A percentile compares a stretch with the other conserved stretches of the same genome.
phyloP scores from a whole-genome alignment of 1,140 invertebrate genomes.

The Teleogryllus occipitalis region DNA sequence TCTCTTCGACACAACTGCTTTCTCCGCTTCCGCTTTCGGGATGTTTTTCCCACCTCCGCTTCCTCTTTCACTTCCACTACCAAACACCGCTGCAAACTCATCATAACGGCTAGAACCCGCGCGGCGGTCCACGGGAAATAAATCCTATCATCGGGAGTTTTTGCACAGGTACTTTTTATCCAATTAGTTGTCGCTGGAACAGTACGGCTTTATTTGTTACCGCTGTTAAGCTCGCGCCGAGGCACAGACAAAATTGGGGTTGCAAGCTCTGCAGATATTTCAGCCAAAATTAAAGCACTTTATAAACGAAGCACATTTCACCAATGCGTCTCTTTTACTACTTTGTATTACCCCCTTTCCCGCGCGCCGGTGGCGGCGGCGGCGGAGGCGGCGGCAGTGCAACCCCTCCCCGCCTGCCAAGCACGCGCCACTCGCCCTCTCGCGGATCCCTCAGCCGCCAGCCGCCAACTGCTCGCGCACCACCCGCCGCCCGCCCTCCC shows the following conservation, averaged over 20 bases:
- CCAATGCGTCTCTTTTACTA: conserved; percentile 14
- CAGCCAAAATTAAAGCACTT: conserved; percentile 11
- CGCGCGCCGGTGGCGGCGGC: neutral
- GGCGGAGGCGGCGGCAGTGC: no score
- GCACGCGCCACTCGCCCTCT: neutral
- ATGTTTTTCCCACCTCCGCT: neutral
- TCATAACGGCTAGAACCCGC: no score
- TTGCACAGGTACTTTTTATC: neutral
- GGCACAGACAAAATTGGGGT: neutral
- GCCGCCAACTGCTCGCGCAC: neutral
- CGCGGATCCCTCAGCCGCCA: neutral
- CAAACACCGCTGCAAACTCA: no score
- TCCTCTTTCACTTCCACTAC: neutral
- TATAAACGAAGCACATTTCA: conserved; percentile 11
- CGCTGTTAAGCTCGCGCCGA: neutral
- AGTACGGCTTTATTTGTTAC: neutral
- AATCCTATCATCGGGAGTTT: neutral
- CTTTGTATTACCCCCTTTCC: conserved; percentile 9
- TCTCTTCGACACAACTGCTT: neutral
- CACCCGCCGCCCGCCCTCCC: neutral
- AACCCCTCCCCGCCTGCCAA: neutral
- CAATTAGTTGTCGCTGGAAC: conserved; percentile 1
- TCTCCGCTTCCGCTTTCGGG: neutral
- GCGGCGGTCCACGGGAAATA: neutral
- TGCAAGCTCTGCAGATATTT: neutral